Percentiles rank a stretch among this genome's conserved stretches.
Conservation (phyloP, 1,140 invertebrate species). For the Bradynema listronoti region DNA sequence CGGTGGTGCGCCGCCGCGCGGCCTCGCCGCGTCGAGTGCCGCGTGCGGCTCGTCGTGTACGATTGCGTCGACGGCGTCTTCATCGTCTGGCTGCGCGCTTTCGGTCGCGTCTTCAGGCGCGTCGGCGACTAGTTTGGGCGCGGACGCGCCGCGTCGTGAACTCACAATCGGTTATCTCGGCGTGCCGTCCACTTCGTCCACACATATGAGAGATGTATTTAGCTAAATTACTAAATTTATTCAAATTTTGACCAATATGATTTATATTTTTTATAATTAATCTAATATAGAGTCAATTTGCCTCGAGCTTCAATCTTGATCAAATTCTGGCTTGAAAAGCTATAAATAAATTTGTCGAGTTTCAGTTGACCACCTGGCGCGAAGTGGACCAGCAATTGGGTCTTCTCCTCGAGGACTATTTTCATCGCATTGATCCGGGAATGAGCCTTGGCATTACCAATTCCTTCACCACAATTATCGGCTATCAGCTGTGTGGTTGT, state of each 20-base stretch:
- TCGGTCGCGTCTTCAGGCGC: slow-evolving; percentile 1
- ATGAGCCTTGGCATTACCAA: slow-evolving; percentile 82
- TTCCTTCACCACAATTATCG: slow-evolving; percentile 70
- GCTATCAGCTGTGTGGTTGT: slow-evolving; percentile 69
- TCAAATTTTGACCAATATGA: no score
- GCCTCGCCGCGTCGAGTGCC: background rate
- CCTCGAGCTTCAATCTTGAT: no score
- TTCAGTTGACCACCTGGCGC: no score
- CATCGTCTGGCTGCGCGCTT: slow-evolving; percentile 2
- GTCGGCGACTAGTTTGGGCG: background rate
- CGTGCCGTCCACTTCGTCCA: slow-evolving; percentile 27
- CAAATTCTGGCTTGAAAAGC: no score
- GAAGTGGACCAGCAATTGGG: slow-evolving; percentile 81
- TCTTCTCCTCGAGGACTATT: slow-evolving; percentile 85
- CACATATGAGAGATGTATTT: no score
- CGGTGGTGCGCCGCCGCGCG: no score
- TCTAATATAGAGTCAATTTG: no score
- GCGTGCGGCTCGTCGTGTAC: slow-evolving; percentile 21
- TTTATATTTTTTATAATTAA: no score
- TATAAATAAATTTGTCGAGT: no score
- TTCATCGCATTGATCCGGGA: slow-evolving; percentile 78
- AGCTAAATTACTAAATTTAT: no score
- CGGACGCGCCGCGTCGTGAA: slow-evolving; percentile 22
- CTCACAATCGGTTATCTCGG: slow-evolving; percentile 70
- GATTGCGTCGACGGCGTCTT: slow-evolving; percentile 19